These are phyloP conservation scores for Microchrysa polita DNA, from an alignment of 2,888 invertebrate genomes.

Conservation along the genomic window DNA sequence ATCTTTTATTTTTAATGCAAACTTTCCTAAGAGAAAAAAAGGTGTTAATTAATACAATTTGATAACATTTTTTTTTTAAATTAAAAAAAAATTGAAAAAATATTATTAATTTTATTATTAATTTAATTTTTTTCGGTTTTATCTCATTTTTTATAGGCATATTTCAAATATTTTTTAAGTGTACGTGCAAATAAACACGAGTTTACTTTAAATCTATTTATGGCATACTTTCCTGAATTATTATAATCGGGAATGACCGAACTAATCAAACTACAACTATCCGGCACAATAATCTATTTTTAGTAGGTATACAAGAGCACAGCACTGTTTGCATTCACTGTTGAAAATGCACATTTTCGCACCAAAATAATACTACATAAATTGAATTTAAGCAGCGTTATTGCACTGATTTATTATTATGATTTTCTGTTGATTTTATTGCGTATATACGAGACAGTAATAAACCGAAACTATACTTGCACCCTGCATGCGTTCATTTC, in stretches of 20 bases:
- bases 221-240: slow-evolving; percentile 39
- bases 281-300: neutral
- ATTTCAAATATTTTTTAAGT: too few species aligned
- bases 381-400: slow-evolving; percentile 19
- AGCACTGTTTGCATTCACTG: slow-evolving; percentile 12
- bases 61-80: too few species aligned
- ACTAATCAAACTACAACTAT: neutral
- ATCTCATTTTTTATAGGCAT: too few species aligned
- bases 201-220: too few species aligned
- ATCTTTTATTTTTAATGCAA: too few species aligned
- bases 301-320: slow-evolving; percentile 18
- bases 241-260: neutral
- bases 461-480: slow-evolving; percentile 55
- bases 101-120: too few species aligned
- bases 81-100: too few species aligned
- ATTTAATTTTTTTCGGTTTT: too few species aligned
- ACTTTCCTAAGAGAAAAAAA: too few species aligned
- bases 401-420: slow-evolving; percentile 37
- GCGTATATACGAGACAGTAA: slow-evolving; percentile 29
- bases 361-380: neutral
- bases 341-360: slow-evolving; percentile 31
- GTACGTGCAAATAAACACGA: too few species aligned
- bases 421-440: slow-evolving; percentile 30
- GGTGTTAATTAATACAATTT: too few species aligned
- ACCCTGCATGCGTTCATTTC: slow-evolving; percentile 52